phyloP scores from a whole-genome alignment of 2,797 vertebrate genomes.

The Pseudotriccus pelzelni region DNA sequence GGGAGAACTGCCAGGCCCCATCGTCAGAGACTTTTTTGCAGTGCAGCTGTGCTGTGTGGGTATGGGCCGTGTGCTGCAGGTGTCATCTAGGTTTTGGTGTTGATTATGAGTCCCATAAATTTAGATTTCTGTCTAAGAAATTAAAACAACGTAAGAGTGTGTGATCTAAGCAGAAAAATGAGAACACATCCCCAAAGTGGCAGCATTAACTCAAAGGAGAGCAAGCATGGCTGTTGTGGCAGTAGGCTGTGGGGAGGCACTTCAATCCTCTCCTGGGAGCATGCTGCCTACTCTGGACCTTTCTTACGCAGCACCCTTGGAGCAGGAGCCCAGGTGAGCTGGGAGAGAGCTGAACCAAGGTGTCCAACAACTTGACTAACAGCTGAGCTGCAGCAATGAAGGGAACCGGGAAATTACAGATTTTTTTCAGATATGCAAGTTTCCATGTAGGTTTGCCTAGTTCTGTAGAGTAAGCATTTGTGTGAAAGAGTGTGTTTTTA shows the following conservation, averaged over 20 bases:
- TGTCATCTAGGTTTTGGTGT: background rate
- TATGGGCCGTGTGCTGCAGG: background rate
- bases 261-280: background rate
- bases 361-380: background rate
- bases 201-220: background rate
- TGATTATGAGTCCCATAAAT: background rate
- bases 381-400: background rate
- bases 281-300: background rate
- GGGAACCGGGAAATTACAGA: background rate
- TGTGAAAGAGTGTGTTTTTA: background rate
- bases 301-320: fast-evolving
- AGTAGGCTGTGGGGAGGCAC: background rate
- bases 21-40: background rate
- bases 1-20: background rate
- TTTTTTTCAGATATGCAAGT: background rate
- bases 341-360: background rate
- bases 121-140: background rate
- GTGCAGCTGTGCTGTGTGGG: background rate
- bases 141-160: background rate
- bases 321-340: background rate
- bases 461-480: background rate
- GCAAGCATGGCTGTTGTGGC: background rate
- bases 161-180: background rate
- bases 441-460: background rate
- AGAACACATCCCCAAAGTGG: background rate